These are phyloP conservation scores for Aquatica leii DNA, from an alignment of 2,888 invertebrate species.

Conservation along the genomic window DNA sequence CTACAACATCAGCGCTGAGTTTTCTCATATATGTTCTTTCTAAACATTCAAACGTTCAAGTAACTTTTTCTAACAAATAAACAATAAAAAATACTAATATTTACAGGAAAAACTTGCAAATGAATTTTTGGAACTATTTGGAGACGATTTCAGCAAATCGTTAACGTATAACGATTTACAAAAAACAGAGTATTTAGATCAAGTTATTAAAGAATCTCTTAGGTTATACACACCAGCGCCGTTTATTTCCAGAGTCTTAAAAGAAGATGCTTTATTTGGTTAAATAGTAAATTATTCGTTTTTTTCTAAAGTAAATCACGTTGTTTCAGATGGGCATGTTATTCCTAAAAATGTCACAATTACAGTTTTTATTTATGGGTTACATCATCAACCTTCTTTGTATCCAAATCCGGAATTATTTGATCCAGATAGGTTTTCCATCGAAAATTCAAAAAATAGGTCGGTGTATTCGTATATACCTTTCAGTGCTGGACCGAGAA, in stretches of 20 bases:
- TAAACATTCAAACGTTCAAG: conserved; percentile 58
- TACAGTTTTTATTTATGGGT: too few species aligned
- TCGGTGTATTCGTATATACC: too few species aligned
- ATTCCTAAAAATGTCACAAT: too few species aligned
- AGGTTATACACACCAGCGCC: conserved; percentile 66
- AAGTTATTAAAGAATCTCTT: conserved; percentile 65
- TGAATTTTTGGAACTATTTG: not conserved
- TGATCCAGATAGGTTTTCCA: too few species aligned
- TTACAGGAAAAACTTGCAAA: not conserved
- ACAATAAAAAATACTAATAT: not conserved
- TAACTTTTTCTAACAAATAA: not conserved
- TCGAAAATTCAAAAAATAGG: too few species aligned
- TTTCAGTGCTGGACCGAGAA: too few species aligned
- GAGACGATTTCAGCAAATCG: conserved; percentile 22
- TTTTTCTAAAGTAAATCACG: too few species aligned
- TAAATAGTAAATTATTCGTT: too few species aligned
- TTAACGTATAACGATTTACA: conserved; percentile 56
- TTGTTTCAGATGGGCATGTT: too few species aligned
- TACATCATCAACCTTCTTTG: too few species aligned
- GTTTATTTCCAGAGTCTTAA: conserved; percentile 59
- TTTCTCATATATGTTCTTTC: conserved; percentile 61
- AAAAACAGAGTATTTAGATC: conserved; percentile 65
- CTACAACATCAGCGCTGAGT: conserved; percentile 61
- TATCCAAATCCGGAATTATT: too few species aligned
- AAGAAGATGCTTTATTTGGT: conserved; percentile 50